phyloP scores from a whole-genome alignment of 2,113 vertebrate genomes.

The Syrmaticus mikado region DNA sequence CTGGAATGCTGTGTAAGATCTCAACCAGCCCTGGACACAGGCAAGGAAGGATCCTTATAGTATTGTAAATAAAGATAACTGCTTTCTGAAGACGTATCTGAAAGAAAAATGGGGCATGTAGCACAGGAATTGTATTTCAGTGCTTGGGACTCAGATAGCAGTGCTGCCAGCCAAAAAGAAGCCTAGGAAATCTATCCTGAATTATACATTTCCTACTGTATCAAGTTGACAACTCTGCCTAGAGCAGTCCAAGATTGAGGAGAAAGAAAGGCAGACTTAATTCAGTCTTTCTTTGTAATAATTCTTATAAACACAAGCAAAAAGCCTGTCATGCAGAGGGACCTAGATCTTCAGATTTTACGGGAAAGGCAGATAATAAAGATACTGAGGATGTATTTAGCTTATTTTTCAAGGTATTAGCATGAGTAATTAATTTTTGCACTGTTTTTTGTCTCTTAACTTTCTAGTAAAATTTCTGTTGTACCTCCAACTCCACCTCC shows the following conservation, averaged over 20 bases:
- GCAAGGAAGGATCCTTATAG: neutral
- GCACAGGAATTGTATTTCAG: neutral
- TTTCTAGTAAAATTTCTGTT: conserved; percentile 85
- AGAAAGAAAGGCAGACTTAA: neutral
- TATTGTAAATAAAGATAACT: neutral
- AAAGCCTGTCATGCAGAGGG: neutral
- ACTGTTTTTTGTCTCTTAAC: neutral
- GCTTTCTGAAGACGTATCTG: neutral
- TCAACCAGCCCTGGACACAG: neutral
- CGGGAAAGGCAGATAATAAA: neutral
- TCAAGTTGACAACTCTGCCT: neutral
- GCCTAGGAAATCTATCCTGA: neutral
- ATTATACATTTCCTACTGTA: neutral
- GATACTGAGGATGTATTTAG: neutral
- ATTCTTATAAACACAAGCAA: neutral
- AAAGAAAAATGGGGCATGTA: neutral
- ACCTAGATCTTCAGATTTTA: neutral
- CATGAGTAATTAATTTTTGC: neutral
- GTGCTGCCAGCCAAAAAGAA: neutral
- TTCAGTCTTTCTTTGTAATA: neutral
- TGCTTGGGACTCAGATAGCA: rapidly evolving
- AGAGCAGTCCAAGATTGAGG: neutral
- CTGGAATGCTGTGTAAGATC: neutral
- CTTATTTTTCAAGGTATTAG: neutral
- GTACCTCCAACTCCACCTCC: conserved; percentile 94